Conservation (phyloP, 2,113 vertebrate species). For the Lynx canadensis region DNA sequence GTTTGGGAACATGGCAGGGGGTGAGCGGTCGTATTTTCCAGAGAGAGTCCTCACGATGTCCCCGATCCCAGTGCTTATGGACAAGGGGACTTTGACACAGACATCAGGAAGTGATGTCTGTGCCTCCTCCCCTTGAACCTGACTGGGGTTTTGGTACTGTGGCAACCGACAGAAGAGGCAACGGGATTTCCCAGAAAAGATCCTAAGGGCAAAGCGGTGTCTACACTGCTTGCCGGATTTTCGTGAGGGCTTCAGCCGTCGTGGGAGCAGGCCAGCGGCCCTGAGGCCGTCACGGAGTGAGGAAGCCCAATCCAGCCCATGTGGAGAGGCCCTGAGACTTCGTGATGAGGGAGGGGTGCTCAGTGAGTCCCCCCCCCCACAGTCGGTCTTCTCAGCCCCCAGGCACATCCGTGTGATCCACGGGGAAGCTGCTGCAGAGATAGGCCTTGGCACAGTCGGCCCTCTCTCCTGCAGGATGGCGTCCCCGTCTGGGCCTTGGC, state of each 20-base stretch:
- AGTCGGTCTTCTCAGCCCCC: neutral
- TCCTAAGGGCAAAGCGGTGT: neutral
- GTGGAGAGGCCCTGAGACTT: neutral
- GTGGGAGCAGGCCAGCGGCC: neutral
- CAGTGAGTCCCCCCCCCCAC: neutral
- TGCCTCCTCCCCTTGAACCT: neutral
- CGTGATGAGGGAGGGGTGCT: neutral
- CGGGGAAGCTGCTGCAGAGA: neutral
- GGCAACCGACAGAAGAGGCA: neutral
- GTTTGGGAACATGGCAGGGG: neutral
- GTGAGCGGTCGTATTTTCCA: neutral
- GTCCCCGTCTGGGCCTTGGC: neutral
- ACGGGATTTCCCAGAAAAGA: neutral
- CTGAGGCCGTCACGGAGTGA: neutral
- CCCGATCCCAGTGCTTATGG: neutral
- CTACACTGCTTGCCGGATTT: neutral
- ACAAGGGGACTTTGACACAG: neutral
- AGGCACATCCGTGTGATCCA: fast-evolving
- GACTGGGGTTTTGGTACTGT: neutral
- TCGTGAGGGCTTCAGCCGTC: neutral
- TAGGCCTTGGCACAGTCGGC: fast-evolving
- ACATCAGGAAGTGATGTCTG: no score
- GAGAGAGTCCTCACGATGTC: neutral
- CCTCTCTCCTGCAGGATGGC: neutral
- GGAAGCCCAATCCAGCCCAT: neutral